phyloP scores from a whole-genome alignment of 2,797 vertebrate genomes.

The Pangasius larnaudii region DNA sequence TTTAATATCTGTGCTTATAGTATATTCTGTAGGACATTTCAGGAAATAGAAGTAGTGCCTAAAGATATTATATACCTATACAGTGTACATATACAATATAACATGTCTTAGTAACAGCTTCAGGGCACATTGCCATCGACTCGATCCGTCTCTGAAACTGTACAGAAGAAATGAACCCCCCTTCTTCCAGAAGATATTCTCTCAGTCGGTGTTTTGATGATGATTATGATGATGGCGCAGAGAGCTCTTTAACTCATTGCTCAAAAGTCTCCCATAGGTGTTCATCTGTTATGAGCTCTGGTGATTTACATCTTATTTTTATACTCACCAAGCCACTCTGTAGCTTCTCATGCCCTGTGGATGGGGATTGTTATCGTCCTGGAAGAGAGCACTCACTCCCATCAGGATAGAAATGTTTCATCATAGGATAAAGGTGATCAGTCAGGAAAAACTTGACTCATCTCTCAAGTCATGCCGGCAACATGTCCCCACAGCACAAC shows the following conservation, averaged over 20 bases:
- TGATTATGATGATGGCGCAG: neutral
- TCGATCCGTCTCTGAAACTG: neutral
- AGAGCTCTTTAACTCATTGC: neutral
- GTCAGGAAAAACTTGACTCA: conserved; percentile 3
- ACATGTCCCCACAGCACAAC: neutral
- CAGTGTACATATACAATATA: neutral
- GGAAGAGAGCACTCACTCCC: neutral
- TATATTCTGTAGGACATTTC: neutral
- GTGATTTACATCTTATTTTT: neutral
- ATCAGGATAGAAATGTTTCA: neutral
- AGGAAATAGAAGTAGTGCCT: neutral
- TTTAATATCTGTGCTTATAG: neutral
- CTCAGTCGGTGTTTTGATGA: neutral
- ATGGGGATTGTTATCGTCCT: neutral
- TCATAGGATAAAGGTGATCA: neutral
- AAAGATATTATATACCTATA: neutral
- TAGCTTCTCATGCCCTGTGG: neutral
- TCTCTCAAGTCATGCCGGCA: neutral
- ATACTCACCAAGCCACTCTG: neutral
- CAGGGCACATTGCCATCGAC: neutral
- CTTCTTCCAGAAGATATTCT: neutral
- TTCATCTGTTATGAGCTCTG: neutral
- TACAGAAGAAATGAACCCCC: neutral
- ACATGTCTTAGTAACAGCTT: neutral
- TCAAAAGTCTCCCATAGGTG: too few relatives aligned